Evolutionary conservation across 1,140 invertebrate genomes (phyloP).

Genomic region (Bombus difficillimus): DNA sequence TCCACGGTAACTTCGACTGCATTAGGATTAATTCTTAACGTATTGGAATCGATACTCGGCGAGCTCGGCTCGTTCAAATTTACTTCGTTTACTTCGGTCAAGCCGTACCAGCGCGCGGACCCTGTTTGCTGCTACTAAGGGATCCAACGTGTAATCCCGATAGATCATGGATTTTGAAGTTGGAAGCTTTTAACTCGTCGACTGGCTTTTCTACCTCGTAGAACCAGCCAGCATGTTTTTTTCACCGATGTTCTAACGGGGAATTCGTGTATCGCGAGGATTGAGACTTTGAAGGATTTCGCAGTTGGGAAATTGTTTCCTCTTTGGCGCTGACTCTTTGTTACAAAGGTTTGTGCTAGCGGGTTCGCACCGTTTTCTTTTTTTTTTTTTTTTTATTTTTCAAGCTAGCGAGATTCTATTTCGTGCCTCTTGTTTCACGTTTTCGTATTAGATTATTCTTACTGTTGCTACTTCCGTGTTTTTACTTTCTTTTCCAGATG

Average conservation of each 20-base stretch:
- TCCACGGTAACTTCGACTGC: conserved; percentile 35
- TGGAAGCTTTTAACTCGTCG: background rate
- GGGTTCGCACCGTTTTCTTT: background rate
- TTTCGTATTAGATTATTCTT: background rate
- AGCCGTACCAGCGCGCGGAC: background rate
- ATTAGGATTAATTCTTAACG: conserved; percentile 63
- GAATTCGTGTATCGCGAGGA: background rate
- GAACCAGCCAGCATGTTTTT: background rate
- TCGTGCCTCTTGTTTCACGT: background rate
- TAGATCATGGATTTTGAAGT: conserved; percentile 3
- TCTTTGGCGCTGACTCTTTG: background rate
- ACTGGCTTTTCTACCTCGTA: background rate
- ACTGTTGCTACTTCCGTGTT: no score
- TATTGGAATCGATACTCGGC: conserved; percentile 2
- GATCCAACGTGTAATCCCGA: background rate
- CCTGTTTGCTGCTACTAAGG: background rate
- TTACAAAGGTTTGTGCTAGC: background rate
- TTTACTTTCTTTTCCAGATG: background rate
- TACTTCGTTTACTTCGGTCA: conserved; percentile 21
- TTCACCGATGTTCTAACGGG: background rate
- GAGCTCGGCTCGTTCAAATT: background rate
- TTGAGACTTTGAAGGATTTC: conserved; percentile 13
- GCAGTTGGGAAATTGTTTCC: background rate
- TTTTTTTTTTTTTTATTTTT: background rate
- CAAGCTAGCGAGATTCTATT: background rate